These are phyloP conservation scores for Agonopterix subpropinquella DNA, from an alignment of 2,888 invertebrate species.

Conservation along the genomic window DNA sequence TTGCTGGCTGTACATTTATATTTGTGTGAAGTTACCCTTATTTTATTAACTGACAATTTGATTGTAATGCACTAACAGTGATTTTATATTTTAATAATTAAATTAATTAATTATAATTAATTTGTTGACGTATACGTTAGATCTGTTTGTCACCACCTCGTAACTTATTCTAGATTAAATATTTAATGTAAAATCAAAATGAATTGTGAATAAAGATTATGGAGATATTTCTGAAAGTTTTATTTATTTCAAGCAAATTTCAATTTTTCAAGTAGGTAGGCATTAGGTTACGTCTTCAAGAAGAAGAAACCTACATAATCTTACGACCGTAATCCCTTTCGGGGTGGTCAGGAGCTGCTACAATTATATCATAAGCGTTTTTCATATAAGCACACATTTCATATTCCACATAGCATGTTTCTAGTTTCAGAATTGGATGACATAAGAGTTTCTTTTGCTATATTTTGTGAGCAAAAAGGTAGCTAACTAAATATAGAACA, in stretches of 20 bases:
- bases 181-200: constrained; percentile 16
- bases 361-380: no score
- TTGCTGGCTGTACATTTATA: not conserved
- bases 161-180: constrained; percentile 3
- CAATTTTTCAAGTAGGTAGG: no score
- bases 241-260: not conserved
- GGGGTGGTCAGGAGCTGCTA: no score
- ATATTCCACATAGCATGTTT: no score
- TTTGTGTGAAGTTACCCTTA: constrained; percentile 4
- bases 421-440: no score
- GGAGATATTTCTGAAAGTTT: constrained; percentile 3
- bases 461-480: no score
- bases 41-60: constrained; percentile 2
- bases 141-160: constrained; percentile 7
- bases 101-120: not conserved
- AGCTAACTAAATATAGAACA: no score
- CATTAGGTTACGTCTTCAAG: not conserved
- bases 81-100: not conserved
- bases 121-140: constrained; percentile 1
- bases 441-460: no score
- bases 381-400: no score
- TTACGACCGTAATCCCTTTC: no score
- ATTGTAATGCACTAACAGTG: constrained; percentile 8
- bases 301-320: not conserved
- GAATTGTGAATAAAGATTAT: constrained; percentile 33